Percentiles rank a stretch among this genome's conserved stretches.
Conservation (phyloP, 1,140 invertebrate genomes). For the Melitaea cinxia region DNA sequence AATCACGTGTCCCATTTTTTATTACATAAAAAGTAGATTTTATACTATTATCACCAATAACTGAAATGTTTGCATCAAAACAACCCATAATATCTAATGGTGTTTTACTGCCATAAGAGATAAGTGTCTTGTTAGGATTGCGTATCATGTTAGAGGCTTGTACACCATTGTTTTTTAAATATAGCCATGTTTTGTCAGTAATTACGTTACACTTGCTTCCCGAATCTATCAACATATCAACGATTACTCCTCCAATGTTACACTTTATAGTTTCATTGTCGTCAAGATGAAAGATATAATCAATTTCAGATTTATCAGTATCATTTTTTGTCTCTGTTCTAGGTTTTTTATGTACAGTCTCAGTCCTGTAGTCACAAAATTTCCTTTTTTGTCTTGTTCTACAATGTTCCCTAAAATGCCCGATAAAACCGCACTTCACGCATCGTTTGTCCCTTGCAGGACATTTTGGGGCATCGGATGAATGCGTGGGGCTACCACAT, state of each 20-base stretch:
- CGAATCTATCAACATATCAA: slow-evolving; percentile 40
- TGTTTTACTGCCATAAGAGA: slow-evolving; percentile 38
- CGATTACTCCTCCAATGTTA: slow-evolving; percentile 32
- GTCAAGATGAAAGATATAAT: slow-evolving; percentile 32
- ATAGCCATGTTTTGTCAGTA: slow-evolving; percentile 45
- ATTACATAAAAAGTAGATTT: slow-evolving; percentile 33
- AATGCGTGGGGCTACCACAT: background rate
- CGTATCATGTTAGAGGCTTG: slow-evolving; percentile 15
- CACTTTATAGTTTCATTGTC: slow-evolving; percentile 12
- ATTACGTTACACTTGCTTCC: slow-evolving; percentile 40
- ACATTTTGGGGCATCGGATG: background rate
- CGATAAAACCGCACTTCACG: background rate
- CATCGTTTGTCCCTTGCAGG: background rate
- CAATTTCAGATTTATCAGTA: background rate
- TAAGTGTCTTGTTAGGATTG: slow-evolving; percentile 34
- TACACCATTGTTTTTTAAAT: slow-evolving; percentile 27
- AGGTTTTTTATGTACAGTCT: background rate
- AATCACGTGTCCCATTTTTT: slow-evolving; percentile 34
- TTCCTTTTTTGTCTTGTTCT: background rate
- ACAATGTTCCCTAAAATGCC: background rate
- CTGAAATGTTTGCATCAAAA: slow-evolving; percentile 36
- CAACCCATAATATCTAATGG: slow-evolving; percentile 37
- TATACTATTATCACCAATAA: slow-evolving; percentile 3
- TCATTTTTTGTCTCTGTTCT: background rate
- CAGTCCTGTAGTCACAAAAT: background rate